Evolutionary conservation across 1,140 invertebrate species (phyloP).

Genomic region (Lineus longissimus): DNA sequence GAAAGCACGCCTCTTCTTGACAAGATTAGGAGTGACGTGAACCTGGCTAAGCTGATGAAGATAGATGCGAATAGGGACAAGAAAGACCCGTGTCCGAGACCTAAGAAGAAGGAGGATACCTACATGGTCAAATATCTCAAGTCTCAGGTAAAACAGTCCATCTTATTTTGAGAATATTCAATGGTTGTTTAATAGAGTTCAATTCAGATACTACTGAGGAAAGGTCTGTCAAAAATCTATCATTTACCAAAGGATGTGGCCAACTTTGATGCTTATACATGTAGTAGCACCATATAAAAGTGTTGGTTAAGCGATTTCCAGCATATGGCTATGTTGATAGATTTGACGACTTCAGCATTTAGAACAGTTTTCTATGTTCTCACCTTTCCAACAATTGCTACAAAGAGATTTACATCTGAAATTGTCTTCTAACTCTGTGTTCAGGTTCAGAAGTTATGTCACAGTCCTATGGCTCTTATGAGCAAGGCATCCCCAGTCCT

Average conservation of each 20-base stretch:
- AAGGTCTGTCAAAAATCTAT: too few relatives aligned
- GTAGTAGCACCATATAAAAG: too few relatives aligned
- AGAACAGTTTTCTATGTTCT: too few relatives aligned
- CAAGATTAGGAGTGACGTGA: slow-evolving; percentile 51
- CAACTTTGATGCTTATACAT: too few relatives aligned
- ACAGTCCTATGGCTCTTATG: slow-evolving; percentile 81
- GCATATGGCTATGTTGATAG: too few relatives aligned
- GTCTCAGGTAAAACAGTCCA: slow-evolving; percentile 54
- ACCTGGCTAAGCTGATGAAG: slow-evolving; percentile 44
- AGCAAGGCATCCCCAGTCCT: slow-evolving; percentile 90
- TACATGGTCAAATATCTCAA: slow-evolving; percentile 83
- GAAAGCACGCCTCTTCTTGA: slow-evolving; percentile 51
- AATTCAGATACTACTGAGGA: too few relatives aligned
- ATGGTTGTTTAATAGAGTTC: too few relatives aligned
- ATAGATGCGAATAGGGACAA: slow-evolving; percentile 46
- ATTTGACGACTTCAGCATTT: too few relatives aligned
- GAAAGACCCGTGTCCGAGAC: slow-evolving; percentile 57
- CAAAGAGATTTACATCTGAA: neutral
- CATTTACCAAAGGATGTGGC: too few relatives aligned
- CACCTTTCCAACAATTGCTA: neutral
- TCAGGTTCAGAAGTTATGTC: slow-evolving; percentile 80
- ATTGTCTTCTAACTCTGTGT: neutral
- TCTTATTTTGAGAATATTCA: neutral
- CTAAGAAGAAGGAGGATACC: slow-evolving; percentile 56
- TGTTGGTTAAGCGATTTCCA: too few relatives aligned